Conservation (phyloP, 2,797 vertebrate genomes). For the Hyperoplus lanceolatus region DNA sequence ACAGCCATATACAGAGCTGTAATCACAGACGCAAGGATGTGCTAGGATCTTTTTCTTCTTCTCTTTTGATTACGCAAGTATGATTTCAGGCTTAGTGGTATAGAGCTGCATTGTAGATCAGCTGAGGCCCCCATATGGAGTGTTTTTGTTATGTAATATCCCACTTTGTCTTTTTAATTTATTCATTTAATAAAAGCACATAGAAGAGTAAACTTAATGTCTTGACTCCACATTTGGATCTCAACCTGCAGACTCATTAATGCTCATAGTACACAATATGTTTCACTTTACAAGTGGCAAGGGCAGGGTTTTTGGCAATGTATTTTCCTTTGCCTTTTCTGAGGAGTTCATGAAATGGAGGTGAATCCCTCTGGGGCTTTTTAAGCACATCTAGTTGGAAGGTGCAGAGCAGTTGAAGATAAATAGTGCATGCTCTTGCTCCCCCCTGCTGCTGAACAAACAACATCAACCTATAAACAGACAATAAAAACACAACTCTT, state of each 20-base stretch:
- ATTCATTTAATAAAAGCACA: background rate
- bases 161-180: background rate
- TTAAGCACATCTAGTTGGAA: constrained; percentile 19
- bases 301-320: constrained; percentile 15
- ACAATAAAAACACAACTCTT: constrained; percentile 45
- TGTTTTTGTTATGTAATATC: constrained; percentile 3
- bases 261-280: constrained; percentile 4
- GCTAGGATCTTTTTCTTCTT: too few species aligned
- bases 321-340: constrained; percentile 61
- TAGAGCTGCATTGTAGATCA: background rate
- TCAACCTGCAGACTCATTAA: background rate
- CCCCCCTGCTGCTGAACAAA: constrained; percentile 84
- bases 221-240: background rate
- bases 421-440: constrained; percentile 60
- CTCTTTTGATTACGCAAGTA: background rate
- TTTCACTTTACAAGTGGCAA: background rate
- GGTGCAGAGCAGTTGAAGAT: constrained; percentile 48
- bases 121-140: background rate
- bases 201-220: background rate
- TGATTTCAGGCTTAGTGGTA: background rate
- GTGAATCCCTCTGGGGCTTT: background rate
- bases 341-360: constrained; percentile 48
- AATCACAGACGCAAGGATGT: background rate
- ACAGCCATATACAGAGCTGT: background rate
- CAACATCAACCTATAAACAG: constrained; percentile 12